Evolutionary conservation across 2,888 invertebrate species (phyloP).

Genomic region (Lithophane leautieri): DNA sequence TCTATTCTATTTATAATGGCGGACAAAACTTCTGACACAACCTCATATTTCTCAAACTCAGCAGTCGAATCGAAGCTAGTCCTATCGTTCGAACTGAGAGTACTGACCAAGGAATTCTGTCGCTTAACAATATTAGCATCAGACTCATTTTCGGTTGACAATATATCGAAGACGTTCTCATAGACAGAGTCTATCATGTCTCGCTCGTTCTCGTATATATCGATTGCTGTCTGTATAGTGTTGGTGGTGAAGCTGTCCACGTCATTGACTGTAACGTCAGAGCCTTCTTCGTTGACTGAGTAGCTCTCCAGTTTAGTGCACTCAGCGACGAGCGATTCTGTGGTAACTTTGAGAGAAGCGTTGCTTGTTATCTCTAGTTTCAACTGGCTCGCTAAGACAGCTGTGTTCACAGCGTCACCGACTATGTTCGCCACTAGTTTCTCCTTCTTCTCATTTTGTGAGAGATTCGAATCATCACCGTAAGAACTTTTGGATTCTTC

Average conservation of each 20-base stretch:
- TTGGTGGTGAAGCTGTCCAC: conserved; percentile 23
- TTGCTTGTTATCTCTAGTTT: conserved; percentile 56
- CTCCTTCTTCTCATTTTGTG: conserved; percentile 60
- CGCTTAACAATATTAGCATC: conserved; percentile 58
- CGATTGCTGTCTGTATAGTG: conserved; percentile 61
- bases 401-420: conserved; percentile 45
- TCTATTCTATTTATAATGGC: conserved; percentile 77
- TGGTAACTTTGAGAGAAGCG: conserved; percentile 38
- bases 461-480: conserved; percentile 78
- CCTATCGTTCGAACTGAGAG: conserved; percentile 74
- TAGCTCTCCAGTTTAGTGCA: conserved; percentile 46
- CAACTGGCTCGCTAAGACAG: conserved; percentile 53
- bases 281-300: conserved; percentile 32
- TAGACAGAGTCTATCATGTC: conserved; percentile 54
- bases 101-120: conserved; percentile 69
- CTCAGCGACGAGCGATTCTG: conserved; percentile 41
- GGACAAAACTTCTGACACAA: conserved; percentile 78
- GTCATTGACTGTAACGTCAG: conserved; percentile 28
- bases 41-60: conserved; percentile 86
- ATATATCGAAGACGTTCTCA: conserved; percentile 53
- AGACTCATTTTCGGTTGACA: conserved; percentile 47
- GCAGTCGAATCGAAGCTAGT: conserved; percentile 83
- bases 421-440: conserved; percentile 42
- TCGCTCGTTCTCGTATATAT: conserved; percentile 56
- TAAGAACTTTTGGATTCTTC: conserved; percentile 87